phyloP scores from a whole-genome alignment of 2,113 vertebrate species.

The Carlito syrichta region DNA sequence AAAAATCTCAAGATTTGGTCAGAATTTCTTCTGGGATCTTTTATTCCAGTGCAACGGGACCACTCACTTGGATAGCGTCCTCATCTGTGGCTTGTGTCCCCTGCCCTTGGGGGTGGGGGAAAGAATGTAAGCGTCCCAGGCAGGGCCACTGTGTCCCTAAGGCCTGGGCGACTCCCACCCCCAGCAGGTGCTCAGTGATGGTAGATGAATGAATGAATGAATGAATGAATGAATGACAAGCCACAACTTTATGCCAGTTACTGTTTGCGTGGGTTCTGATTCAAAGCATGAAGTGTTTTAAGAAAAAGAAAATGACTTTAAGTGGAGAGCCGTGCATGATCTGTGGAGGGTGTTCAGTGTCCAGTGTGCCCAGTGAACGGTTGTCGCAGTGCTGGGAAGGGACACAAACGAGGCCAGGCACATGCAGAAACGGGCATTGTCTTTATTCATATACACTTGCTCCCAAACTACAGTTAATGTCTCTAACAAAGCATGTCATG shows the following conservation, averaged over 20 bases:
- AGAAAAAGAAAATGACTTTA: neutral
- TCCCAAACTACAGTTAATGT: constrained; percentile 81
- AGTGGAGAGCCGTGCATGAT: neutral
- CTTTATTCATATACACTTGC: constrained; percentile 84
- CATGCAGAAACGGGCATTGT: constrained; percentile 60
- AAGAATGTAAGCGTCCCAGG: neutral
- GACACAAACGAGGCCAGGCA: neutral
- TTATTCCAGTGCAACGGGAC: neutral
- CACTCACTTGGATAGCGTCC: fast-evolving
- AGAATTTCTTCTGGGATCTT: neutral
- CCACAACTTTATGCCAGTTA: neutral
- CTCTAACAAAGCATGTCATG: constrained; percentile 83
- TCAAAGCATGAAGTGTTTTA: neutral
- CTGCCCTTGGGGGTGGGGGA: neutral
- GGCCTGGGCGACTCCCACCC: neutral
- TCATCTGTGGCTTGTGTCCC: no score
- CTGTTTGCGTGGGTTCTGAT: neutral
- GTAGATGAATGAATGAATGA: fast-evolving
- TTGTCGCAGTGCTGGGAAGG: neutral
- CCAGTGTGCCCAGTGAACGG: fast-evolving
- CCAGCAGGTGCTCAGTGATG: neutral
- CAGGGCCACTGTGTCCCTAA: neutral
- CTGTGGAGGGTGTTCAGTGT: neutral
- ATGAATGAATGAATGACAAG: no score
- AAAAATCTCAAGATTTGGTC: neutral